Conservation (phyloP, 2,113 vertebrate genomes). For the Triplophysa siluroides region DNA sequence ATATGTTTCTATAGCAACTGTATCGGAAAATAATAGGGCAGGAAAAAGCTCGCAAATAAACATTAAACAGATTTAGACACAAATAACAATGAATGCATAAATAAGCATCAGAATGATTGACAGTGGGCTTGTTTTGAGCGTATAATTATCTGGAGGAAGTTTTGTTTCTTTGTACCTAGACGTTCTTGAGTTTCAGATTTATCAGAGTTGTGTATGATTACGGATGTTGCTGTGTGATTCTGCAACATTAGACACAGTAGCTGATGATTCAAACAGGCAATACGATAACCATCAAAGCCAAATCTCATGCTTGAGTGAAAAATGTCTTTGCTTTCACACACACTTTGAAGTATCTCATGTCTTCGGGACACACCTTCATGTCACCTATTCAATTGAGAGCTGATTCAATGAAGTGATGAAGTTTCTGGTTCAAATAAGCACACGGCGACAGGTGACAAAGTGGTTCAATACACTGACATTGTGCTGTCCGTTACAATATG, state of each 20-base stretch:
- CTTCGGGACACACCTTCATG: not conserved
- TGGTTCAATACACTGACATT: constrained; percentile 14
- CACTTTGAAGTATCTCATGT: constrained; percentile 46
- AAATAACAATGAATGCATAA: constrained; percentile 60
- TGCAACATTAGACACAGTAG: constrained; percentile 55
- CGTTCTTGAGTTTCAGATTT: constrained; percentile 42
- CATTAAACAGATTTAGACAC: constrained; percentile 50
- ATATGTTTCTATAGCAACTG: constrained; percentile 66
- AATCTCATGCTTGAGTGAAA: constrained; percentile 55
- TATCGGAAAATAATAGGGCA: constrained; percentile 56
- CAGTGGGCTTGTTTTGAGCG: constrained; percentile 48
- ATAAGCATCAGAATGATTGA: constrained; percentile 62
- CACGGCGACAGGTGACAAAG: not conserved
- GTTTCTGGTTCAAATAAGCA: constrained; percentile 17
- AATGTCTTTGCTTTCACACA: constrained; percentile 45
- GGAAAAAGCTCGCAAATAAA: constrained; percentile 34
- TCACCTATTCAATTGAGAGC: constrained; percentile 28
- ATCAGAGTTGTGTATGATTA: constrained; percentile 33
- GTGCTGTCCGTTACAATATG: constrained; percentile 16
- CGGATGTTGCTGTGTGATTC: constrained; percentile 39
- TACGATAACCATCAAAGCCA: constrained; percentile 64
- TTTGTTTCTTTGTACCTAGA: constrained; percentile 48
- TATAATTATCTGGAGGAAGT: constrained; percentile 61
- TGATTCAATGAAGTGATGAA: constrained; percentile 42
- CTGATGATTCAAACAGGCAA: constrained; percentile 60